phyloP scores from a whole-genome alignment of 2,113 vertebrate species.

The Gallinago undulata region DNA sequence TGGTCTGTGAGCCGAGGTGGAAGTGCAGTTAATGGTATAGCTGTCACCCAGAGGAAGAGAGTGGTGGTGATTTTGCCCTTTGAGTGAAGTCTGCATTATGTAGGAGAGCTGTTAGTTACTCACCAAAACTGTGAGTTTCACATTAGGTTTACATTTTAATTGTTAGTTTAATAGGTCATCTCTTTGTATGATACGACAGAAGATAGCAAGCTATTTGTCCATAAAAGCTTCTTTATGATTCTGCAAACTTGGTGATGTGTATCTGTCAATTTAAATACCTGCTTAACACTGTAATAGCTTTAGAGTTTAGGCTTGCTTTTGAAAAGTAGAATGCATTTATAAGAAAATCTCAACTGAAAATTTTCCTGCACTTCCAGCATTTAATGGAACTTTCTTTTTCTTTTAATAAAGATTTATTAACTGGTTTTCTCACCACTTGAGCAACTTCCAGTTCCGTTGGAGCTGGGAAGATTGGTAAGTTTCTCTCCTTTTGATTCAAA shows the following conservation, averaged over 20 bases:
- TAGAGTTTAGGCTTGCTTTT: not conserved
- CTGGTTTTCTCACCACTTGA: slow-evolving; percentile 98
- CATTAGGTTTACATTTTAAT: not conserved
- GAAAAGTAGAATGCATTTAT: not conserved
- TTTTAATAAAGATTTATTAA: slow-evolving; percentile 81
- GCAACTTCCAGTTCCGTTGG: slow-evolving; percentile 98
- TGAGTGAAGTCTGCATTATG: not conserved
- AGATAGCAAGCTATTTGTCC: not conserved
- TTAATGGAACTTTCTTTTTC: not conserved
- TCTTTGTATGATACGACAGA: not conserved
- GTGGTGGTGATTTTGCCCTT: not conserved
- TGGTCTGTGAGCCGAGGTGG: not conserved
- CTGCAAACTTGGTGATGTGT: not conserved
- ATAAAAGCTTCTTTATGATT: not conserved
- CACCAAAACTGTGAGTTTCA: not conserved
- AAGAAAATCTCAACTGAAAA: not conserved
- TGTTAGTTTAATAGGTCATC: not conserved
- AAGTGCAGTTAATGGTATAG: fast-evolving
- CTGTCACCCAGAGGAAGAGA: not conserved
- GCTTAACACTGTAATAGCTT: not conserved
- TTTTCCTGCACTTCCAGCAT: not conserved
- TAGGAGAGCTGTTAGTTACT: not conserved
- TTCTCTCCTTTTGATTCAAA: not conserved
- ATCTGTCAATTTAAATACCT: not conserved
- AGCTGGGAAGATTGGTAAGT: slow-evolving; percentile 99